These are phyloP conservation scores for Muscidifurax raptorellus DNA, from an alignment of 1,140 invertebrate species.

Conservation along the genomic window DNA sequence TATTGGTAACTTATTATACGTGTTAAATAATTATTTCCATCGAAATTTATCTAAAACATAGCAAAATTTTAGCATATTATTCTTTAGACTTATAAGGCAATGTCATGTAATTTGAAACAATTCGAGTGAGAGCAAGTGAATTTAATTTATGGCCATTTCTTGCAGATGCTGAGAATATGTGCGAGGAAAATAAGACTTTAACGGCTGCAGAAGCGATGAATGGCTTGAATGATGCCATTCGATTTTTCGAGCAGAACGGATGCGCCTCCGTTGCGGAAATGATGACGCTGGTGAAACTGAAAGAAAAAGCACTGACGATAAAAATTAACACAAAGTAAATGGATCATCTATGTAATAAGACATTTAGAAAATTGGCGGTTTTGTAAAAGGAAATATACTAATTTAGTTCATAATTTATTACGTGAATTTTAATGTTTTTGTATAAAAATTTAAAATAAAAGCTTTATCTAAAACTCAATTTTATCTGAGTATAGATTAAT, in stretches of 20 bases:
- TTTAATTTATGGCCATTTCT: background rate
- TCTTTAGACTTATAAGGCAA: too few relatives aligned
- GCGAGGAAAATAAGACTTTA: slow-evolving; percentile 40
- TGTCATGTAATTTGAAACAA: background rate
- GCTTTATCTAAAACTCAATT: slow-evolving; percentile 4
- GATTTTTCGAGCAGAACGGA: slow-evolving; percentile 47
- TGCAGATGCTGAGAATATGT: slow-evolving; percentile 42
- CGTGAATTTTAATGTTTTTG: slow-evolving; percentile 23
- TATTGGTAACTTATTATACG: background rate
- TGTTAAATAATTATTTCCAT: background rate
- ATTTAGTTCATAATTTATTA: slow-evolving; percentile 34
- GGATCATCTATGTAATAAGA: background rate
- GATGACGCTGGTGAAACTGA: slow-evolving; percentile 39
- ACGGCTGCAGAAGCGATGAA: slow-evolving; percentile 34
- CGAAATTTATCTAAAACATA: background rate
- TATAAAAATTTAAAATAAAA: slow-evolving; percentile 28
- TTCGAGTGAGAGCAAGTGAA: background rate
- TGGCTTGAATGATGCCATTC: slow-evolving; percentile 30
- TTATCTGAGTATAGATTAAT: too few relatives aligned
- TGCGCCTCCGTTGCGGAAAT: slow-evolving; percentile 30
- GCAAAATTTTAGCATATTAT: background rate
- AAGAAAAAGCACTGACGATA: slow-evolving; percentile 43
- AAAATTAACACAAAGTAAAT: slow-evolving; percentile 39
- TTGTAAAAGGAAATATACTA: slow-evolving; percentile 14
- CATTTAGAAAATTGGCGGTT: slow-evolving; percentile 18